Percentiles rank a stretch among this genome's conserved stretches.
phyloP scores from a whole-genome alignment of 2,797 vertebrate species.

The Mus caroli region DNA sequence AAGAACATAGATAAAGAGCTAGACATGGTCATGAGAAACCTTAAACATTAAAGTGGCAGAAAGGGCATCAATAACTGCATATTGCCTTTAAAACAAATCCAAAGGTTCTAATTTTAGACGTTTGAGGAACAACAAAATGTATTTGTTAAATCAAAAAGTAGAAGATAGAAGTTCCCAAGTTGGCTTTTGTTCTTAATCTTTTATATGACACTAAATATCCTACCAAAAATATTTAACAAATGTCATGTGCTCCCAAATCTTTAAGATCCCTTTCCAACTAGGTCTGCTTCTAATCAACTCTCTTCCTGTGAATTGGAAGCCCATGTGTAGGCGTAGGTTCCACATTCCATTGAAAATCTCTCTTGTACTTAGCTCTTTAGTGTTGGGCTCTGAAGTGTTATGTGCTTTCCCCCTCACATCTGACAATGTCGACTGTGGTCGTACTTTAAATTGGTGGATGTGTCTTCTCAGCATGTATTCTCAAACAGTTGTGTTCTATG shows the following conservation, averaged over 20 bases:
- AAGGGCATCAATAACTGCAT: slow-evolving; percentile 20
- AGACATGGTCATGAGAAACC: not conserved
- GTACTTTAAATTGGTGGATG: slow-evolving; percentile 39
- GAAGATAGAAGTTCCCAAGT: slow-evolving; percentile 39
- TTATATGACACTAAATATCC: slow-evolving; percentile 63
- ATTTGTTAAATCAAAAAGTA: slow-evolving; percentile 63
- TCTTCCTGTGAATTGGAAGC: slow-evolving; percentile 55
- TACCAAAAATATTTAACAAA: slow-evolving; percentile 45
- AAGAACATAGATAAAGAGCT: not conserved
- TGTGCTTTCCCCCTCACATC: not conserved
- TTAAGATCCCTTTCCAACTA: slow-evolving; percentile 8
- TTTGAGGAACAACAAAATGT: not conserved
- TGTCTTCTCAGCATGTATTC: slow-evolving; percentile 37
- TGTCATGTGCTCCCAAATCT: slow-evolving; percentile 37
- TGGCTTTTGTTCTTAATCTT: slow-evolving; percentile 55
- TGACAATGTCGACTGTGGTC: slow-evolving; percentile 4
- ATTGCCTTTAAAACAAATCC: slow-evolving; percentile 18
- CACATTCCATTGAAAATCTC: slow-evolving; percentile 9
- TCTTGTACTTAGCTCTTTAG: slow-evolving; percentile 4
- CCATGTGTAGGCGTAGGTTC: not conserved
- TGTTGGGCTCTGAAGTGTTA: slow-evolving; percentile 21
- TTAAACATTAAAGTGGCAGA: slow-evolving; percentile 47
- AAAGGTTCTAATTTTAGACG: slow-evolving; percentile 7
- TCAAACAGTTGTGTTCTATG: slow-evolving; percentile 47
- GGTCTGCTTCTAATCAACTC: slow-evolving; percentile 3